These are phyloP conservation scores for Drosophila mettleri DNA, from an alignment of 2,888 invertebrate species.

Conservation along the genomic window DNA sequence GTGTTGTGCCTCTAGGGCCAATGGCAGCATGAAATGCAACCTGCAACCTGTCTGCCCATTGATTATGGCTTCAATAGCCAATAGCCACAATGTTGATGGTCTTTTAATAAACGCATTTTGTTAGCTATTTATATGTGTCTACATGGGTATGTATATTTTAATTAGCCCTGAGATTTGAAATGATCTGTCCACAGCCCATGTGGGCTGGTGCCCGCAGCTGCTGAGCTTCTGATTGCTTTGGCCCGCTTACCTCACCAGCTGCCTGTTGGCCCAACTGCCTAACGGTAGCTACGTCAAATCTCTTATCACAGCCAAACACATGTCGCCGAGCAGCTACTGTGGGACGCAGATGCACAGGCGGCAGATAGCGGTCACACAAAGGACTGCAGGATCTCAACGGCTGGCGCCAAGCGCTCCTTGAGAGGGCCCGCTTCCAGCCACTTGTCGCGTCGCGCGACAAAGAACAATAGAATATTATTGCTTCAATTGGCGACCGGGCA, in stretches of 20 bases:
- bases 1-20: constrained; percentile 34
- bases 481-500: constrained; percentile 74
- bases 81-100: constrained; percentile 56
- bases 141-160: constrained; percentile 61
- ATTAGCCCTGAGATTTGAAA: constrained; percentile 53
- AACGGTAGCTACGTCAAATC: constrained; percentile 49
- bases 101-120: constrained; percentile 64
- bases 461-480: constrained; percentile 74
- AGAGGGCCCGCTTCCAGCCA: constrained; percentile 41
- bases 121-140: constrained; percentile 17
- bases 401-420: constrained; percentile 65
- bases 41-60: constrained; percentile 53
- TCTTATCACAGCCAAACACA: constrained; percentile 70
- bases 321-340: constrained; percentile 51
- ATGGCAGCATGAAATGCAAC: constrained; percentile 48
- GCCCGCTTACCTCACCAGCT: not conserved
- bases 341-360: constrained; percentile 61
- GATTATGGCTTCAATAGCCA: constrained; percentile 65
- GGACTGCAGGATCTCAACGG: constrained; percentile 17
- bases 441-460: constrained; percentile 72
- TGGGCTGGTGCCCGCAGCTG: constrained; percentile 17
- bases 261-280: not conserved
- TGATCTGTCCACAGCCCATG: constrained; percentile 41
- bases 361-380: constrained; percentile 62
- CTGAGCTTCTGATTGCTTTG: constrained; percentile 4